These are phyloP conservation scores for Nomada ruficornis DNA, from an alignment of 2,888 invertebrate species.

Conservation along the genomic window DNA sequence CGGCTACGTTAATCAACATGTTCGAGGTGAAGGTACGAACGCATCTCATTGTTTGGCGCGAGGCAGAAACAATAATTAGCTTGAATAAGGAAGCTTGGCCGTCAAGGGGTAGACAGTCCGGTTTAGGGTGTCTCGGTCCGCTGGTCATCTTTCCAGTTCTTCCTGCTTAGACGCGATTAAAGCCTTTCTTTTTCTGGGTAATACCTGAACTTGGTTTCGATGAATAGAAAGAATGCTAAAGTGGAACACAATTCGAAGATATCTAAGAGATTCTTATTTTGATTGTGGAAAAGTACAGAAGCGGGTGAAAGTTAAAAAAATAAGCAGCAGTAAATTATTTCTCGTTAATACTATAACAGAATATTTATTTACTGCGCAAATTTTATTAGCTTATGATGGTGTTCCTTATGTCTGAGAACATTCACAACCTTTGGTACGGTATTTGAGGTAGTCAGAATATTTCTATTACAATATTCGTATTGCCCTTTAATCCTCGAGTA, in stretches of 20 bases:
- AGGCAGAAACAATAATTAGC: slow-evolving; percentile 60
- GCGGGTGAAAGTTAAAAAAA: neutral
- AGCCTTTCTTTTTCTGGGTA: slow-evolving; percentile 11
- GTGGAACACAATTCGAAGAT: neutral
- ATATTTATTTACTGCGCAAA: too few relatives aligned
- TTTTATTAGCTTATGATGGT: too few relatives aligned
- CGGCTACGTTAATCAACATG: slow-evolving; percentile 63
- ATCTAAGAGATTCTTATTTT: neutral
- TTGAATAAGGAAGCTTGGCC: slow-evolving; percentile 58
- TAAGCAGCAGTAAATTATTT: neutral
- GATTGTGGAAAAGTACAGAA: neutral
- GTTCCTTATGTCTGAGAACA: too few relatives aligned
- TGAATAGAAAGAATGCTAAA: neutral
- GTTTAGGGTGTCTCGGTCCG: slow-evolving; percentile 77
- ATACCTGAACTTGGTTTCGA: neutral
- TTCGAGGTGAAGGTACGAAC: slow-evolving; percentile 55
- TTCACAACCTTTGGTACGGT: too few relatives aligned
- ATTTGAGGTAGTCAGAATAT: too few relatives aligned
- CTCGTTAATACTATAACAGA: too few relatives aligned
- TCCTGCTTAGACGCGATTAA: slow-evolving; percentile 62
- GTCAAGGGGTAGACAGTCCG: slow-evolving; percentile 68
- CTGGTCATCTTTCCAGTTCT: slow-evolving; percentile 67
- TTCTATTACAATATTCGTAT: too few relatives aligned
- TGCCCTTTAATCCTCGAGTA: too few relatives aligned
- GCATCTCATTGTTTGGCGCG: slow-evolving; percentile 59